Evolutionary conservation across 2,113 vertebrate genomes (phyloP).

Genomic region (Solea solea): DNA sequence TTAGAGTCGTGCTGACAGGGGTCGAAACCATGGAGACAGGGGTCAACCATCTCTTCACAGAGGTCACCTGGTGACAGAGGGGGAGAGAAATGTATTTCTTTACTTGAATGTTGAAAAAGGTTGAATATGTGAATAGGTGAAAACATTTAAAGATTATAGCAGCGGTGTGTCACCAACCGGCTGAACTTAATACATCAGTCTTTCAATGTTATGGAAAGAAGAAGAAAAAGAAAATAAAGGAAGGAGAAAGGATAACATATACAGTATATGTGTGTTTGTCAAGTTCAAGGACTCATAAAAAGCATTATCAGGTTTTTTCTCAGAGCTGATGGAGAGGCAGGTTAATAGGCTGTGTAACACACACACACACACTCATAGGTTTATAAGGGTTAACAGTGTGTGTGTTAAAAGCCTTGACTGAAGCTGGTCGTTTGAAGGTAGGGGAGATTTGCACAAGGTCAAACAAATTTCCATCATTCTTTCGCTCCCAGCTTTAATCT

Average conservation of each 20-base stretch:
- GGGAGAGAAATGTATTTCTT: neutral
- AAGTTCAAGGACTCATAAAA: constrained; percentile 26
- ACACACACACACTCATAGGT: constrained; percentile 18
- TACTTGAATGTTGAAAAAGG: neutral
- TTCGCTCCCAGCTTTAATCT: constrained; percentile 52
- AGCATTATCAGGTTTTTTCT: constrained; percentile 47
- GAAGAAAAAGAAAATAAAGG: neutral
- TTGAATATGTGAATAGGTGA: too few relatives aligned
- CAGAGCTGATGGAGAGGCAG: constrained; percentile 32
- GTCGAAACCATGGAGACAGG: constrained; percentile 87
- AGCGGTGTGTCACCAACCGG: neutral
- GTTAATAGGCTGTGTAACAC: constrained; percentile 27
- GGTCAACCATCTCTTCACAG: constrained; percentile 92
- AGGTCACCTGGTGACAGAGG: constrained; percentile 86
- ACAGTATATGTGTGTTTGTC: constrained; percentile 23
- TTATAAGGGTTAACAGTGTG: constrained; percentile 41
- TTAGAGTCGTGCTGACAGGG: constrained; percentile 94
- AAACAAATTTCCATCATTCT: constrained; percentile 54
- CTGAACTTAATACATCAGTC: neutral
- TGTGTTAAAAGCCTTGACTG: constrained; percentile 30
- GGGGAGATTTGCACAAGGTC: constrained; percentile 48
- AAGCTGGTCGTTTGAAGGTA: constrained; percentile 36
- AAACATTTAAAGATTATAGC: neutral
- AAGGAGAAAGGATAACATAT: neutral
- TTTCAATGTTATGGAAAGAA: constrained; percentile 2